Evolutionary conservation across 1,140 invertebrate genomes (phyloP), one percentile per base, ranked within the genome.

Genomic region (Sesamia nonagrioides): DNA sequence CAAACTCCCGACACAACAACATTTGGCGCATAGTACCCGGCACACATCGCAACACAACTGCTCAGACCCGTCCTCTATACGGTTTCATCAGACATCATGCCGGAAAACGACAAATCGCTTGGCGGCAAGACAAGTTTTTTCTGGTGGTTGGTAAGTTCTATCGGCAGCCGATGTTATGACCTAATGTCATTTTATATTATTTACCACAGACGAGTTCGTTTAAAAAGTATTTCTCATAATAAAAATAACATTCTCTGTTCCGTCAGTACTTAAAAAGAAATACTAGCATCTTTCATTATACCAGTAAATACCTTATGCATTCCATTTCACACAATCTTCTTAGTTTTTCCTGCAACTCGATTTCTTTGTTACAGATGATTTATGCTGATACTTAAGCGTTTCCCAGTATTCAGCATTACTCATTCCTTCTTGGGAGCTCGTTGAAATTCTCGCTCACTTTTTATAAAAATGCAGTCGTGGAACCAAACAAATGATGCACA

Each of bases 301-400:
- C 37, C 73, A n/a, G 56, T 75, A 73, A 73, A 63, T 75, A 75
- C 58, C 63, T 69, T 69, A 60, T 52, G 77, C 75, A 78, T 80
- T 76, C 50, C 56, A 72, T 50, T 78, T 60, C 54, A 75, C 54
- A 52, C 69, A 60, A 81, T 81, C 56, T 40, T 52, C 76, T 58
- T 78, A 81, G 73, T 75, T 74, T 75, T 72, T 73, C 60, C 54
- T 71, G 61, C 77, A 77, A 74, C 75, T 74, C 75, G 75, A 63
- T 77, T 72, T 77, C 66, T 78, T 82, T 82, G 80, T 82, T 78
- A 56, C 45, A 42, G 77, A 69, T 82, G 80, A 82, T 82, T 78
- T 82, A 82, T 78, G 76, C 45, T 78, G 77, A 82, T 82, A 78
- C 73, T 76, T 58, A 48, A 60, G 45, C 77, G 79, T 79, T 76